Evolutionary conservation across 2,888 invertebrate species (phyloP).

Genomic region (Acanthacorydalis orientalis): DNA sequence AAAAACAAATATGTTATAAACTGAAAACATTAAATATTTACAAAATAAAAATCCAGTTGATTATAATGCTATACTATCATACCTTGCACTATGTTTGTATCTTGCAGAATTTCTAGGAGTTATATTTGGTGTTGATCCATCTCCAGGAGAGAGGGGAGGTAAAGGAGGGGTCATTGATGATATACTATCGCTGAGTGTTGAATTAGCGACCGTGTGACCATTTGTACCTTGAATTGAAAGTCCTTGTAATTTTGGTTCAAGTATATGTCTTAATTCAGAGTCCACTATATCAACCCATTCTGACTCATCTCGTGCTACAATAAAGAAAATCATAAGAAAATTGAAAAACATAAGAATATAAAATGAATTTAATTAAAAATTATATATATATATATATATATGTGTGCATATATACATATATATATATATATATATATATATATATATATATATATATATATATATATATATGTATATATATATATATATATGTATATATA

Average conservation of each 20-base stretch:
- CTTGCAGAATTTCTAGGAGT: constrained; percentile 26
- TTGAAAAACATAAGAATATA: not conserved
- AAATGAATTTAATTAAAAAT: too few species aligned
- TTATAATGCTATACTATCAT: not conserved
- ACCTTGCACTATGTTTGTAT: constrained; percentile 24
- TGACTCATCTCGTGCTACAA: constrained; percentile 37
- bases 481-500: too few species aligned
- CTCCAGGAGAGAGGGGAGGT: constrained; percentile 55
- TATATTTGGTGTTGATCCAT: constrained; percentile 30
- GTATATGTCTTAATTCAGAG: constrained; percentile 58
- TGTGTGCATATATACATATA: too few species aligned
- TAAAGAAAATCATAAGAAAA: not conserved
- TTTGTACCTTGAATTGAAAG: constrained; percentile 33
- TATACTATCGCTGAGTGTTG: constrained; percentile 45
- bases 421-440: too few species aligned
- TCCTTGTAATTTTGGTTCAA: constrained; percentile 55
- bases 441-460: too few species aligned
- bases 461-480: too few species aligned
- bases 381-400: too few species aligned
- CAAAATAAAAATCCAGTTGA: not conserved
- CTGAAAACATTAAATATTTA: not conserved
- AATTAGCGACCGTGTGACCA: constrained; percentile 39
- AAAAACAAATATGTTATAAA: constrained; percentile 8
- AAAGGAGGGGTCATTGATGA: constrained; percentile 63
- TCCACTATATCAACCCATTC: constrained; percentile 74